phyloP scores from a whole-genome alignment of 1,140 invertebrate genomes.

The Drosophila leontia region DNA sequence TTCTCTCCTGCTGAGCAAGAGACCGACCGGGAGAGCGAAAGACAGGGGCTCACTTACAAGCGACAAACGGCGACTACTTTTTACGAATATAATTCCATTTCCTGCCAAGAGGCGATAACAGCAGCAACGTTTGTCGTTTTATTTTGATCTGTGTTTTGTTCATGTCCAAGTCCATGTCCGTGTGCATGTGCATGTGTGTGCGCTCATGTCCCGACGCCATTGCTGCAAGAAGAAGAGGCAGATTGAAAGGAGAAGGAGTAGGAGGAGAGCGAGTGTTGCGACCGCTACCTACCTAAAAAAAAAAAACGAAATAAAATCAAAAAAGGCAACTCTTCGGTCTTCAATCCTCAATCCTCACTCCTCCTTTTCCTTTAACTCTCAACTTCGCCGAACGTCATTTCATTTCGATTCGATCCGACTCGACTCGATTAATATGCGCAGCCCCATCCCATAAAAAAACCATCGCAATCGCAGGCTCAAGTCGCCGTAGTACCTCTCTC shows the following conservation, averaged over 20 bases:
- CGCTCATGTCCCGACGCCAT: constrained; percentile 69
- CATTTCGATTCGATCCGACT: constrained; percentile 67
- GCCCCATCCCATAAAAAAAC: constrained; percentile 31
- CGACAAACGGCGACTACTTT: constrained; percentile 57
- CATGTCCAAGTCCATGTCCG: constrained; percentile 20
- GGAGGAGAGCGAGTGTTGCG: constrained; percentile 37
- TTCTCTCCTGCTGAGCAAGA: constrained; percentile 38
- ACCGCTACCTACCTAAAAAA: constrained; percentile 51
- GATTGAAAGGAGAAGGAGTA: constrained; percentile 22
- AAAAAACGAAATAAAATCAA: constrained; percentile 7
- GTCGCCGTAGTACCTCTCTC: constrained; percentile 21
- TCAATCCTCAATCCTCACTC: constrained; percentile 14
- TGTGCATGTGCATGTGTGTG: constrained; percentile 23
- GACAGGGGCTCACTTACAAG: constrained; percentile 52
- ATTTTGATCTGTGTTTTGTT: constrained; percentile 46
- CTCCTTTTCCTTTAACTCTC: constrained; percentile 21
- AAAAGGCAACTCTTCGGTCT: constrained; percentile 44
- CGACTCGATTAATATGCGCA: constrained; percentile 79
- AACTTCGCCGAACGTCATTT: constrained; percentile 59
- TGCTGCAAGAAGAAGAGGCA: constrained; percentile 31
- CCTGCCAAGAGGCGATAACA: constrained; percentile 80
- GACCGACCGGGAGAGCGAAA: constrained; percentile 16
- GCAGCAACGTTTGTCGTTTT: constrained; percentile 59
- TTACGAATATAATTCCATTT: constrained; percentile 82
- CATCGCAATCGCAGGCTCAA: constrained; percentile 42